A percentile compares a stretch with the other conserved stretches of the same genome.
These are phyloP conservation scores for Drosophila mettleri DNA, from an alignment of 2,888 invertebrate genomes.

Conservation along the genomic window DNA sequence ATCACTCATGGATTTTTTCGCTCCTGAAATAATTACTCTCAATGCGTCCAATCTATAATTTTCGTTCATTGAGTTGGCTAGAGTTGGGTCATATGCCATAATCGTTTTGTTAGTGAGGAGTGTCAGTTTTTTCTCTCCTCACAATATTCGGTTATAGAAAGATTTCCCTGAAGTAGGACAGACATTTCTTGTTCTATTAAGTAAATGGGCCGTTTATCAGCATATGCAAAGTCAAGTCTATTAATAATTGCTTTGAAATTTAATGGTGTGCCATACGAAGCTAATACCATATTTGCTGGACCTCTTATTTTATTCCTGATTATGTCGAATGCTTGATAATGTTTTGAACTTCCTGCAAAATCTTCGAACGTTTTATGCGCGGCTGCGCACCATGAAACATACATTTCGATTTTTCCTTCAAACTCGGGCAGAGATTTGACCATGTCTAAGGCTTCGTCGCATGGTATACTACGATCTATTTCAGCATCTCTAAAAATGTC, in stretches of 20 bases:
- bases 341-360: constrained; percentile 1
- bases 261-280: constrained; percentile 4
- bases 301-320: constrained; percentile 9
- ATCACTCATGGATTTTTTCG: too few relatives aligned
- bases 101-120: background rate
- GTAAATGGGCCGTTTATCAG: constrained; percentile 5
- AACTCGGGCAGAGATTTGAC: constrained; percentile 1
- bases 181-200: background rate
- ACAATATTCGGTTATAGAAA: background rate
- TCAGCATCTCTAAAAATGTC: too few relatives aligned
- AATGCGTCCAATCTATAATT: background rate
- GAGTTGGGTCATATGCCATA: background rate
- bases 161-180: background rate
- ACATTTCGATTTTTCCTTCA: constrained; percentile 1
- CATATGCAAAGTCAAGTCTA: constrained; percentile 12
- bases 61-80: background rate
- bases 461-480: background rate
- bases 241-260: constrained; percentile 15
- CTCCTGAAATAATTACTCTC: constrained; percentile 1
- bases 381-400: constrained; percentile 10
- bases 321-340: constrained; percentile 12
- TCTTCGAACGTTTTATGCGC: background rate
- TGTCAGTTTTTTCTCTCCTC: background rate
- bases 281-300: background rate
- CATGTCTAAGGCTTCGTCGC: constrained; percentile 1